These are phyloP conservation scores for Ptychoptera albimana DNA, from an alignment of 2,888 invertebrate genomes.

Conservation along the genomic window DNA sequence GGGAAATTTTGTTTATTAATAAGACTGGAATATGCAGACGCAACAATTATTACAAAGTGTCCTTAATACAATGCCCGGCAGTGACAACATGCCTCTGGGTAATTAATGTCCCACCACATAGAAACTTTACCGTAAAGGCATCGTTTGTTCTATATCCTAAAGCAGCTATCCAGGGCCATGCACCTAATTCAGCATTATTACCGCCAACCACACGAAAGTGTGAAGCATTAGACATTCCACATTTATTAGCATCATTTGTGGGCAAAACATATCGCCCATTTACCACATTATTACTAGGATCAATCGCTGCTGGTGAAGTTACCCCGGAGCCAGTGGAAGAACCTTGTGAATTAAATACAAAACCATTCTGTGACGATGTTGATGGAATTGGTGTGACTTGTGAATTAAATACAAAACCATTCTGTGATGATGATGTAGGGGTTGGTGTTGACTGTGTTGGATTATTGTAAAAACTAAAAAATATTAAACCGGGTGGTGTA, in stretches of 20 bases:
- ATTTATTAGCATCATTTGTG: slow-evolving; percentile 17
- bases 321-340: background rate
- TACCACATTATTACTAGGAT: background rate
- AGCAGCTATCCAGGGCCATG: slow-evolving; percentile 75
- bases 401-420: background rate
- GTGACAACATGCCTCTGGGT: slow-evolving; percentile 52
- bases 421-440: background rate
- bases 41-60: slow-evolving; percentile 10
- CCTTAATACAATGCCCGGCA: slow-evolving; percentile 38
- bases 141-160: slow-evolving; percentile 37
- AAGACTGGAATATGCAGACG: no score
- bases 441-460: background rate
- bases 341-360: background rate
- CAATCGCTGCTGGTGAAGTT: background rate
- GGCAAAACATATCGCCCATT: slow-evolving; percentile 4
- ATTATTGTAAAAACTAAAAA: background rate
- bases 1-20: no score
- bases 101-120: slow-evolving; percentile 61
- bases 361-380: background rate
- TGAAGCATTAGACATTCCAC: slow-evolving; percentile 34
- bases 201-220: slow-evolving; percentile 42
- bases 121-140: slow-evolving; percentile 37
- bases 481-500: background rate
- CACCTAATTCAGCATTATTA: slow-evolving; percentile 30
- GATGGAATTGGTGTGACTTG: background rate